Conservation (phyloP, 2,888 invertebrate genomes). For the Cantharis nigra region DNA sequence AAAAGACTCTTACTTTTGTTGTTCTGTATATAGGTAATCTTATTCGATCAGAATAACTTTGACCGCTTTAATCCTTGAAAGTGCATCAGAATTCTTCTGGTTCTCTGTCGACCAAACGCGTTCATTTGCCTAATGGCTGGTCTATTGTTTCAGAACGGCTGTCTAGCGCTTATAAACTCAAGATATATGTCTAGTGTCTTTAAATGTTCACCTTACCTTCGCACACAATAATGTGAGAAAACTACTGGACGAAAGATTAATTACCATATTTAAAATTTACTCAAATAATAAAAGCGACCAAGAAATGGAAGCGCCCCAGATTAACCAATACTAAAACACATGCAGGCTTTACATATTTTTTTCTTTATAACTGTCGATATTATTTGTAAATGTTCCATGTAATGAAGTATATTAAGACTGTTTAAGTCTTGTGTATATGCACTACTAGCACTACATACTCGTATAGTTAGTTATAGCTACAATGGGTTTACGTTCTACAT, state of each 20-base stretch:
- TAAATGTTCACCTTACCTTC: slow-evolving; percentile 38
- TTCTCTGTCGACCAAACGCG: slow-evolving; percentile 42
- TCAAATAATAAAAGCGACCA: neutral
- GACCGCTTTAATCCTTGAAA: slow-evolving; percentile 13
- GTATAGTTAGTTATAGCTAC: neutral
- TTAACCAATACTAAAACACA: neutral
- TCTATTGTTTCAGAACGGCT: slow-evolving; percentile 55
- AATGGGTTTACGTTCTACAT: neutral
- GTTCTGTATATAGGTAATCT: slow-evolving; percentile 48
- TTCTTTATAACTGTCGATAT: neutral
- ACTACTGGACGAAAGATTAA: slow-evolving; percentile 22
- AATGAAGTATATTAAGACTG: neutral
- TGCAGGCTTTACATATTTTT: neutral
- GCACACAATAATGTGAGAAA: slow-evolving; percentile 19
- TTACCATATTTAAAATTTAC: slow-evolving; percentile 1
- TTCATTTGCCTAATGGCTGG: slow-evolving; percentile 56
- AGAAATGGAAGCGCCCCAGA: neutral
- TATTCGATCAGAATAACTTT: slow-evolving; percentile 32
- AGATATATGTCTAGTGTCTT: slow-evolving; percentile 51
- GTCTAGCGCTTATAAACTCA: slow-evolving; percentile 50
- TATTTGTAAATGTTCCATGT: neutral
- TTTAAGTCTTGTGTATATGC: neutral
- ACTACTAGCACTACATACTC: neutral
- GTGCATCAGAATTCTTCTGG: slow-evolving; percentile 30
- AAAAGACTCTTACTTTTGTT: slow-evolving; percentile 40